Evolutionary conservation across 1,140 invertebrate species (phyloP).

Genomic region (Eueides isabella): DNA sequence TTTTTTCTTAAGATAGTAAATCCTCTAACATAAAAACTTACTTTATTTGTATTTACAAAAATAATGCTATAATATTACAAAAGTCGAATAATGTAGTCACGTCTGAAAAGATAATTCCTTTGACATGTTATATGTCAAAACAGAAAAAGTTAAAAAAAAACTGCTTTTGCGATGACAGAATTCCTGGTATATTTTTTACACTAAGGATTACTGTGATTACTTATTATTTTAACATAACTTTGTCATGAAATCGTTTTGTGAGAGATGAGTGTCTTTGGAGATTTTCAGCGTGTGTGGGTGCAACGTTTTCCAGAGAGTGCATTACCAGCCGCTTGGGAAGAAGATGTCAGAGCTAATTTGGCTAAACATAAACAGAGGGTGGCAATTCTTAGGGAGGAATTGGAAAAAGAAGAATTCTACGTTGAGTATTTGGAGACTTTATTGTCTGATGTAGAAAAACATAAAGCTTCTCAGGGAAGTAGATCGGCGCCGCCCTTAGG

Average conservation of each 20-base stretch:
- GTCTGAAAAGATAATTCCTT: conserved; percentile 4
- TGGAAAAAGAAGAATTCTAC: conserved; percentile 95
- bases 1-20: too few relatives aligned
- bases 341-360: conserved; percentile 93
- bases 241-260: conserved; percentile 81
- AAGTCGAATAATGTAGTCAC: too few relatives aligned
- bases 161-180: conserved; percentile 63
- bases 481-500: conserved; percentile 71
- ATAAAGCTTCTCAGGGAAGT: conserved; percentile 79
- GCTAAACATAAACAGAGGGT: conserved; percentile 94
- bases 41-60: too few relatives aligned
- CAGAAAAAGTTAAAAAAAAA: conserved; percentile 47
- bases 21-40: too few relatives aligned
- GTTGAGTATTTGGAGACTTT: conserved; percentile 93
- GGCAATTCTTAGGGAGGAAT: conserved; percentile 89
- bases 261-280: conserved; percentile 93
- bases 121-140: conserved; percentile 28
- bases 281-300: conserved; percentile 94
- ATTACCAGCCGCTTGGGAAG: conserved; percentile 94
- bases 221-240: conserved; percentile 74
- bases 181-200: conserved; percentile 68
- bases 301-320: conserved; percentile 94
- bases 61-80: too few relatives aligned
- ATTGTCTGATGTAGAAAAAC: conserved; percentile 91
- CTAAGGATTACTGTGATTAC: conserved; percentile 52